Percentiles rank a stretch among this genome's conserved stretches.
phyloP scores from a whole-genome alignment of 2,888 invertebrate species.

The Plemyria rubiginata region DNA sequence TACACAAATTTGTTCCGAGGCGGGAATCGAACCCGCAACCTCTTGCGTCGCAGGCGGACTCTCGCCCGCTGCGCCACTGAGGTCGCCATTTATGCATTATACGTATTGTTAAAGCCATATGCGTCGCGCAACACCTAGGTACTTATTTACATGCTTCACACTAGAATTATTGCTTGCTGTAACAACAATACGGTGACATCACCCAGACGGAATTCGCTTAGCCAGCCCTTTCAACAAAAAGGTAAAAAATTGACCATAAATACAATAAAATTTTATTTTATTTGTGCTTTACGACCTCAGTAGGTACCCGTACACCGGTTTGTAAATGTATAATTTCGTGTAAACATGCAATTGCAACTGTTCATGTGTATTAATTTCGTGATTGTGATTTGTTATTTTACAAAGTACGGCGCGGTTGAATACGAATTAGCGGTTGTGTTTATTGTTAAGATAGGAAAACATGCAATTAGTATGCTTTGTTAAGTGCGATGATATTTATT shows the following conservation, averaged over 20 bases:
- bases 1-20: too few species aligned
- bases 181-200: slow-evolving; percentile 21
- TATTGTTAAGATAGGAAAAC: slow-evolving; percentile 59
- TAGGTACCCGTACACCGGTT: slow-evolving; percentile 52
- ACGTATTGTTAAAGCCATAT: too few species aligned
- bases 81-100: too few species aligned
- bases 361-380: slow-evolving; percentile 48
- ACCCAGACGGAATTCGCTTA: slow-evolving; percentile 35
- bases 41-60: too few species aligned
- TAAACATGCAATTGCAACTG: slow-evolving; percentile 62
- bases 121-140: too few species aligned
- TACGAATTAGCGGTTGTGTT: slow-evolving; percentile 52
- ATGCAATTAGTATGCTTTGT: slow-evolving; percentile 53
- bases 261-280: slow-evolving; percentile 30
- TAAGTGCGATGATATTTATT: slow-evolving; percentile 32
- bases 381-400: slow-evolving; percentile 63
- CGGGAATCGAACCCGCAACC: too few species aligned
- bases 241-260: slow-evolving; percentile 24
- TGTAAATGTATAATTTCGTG: slow-evolving; percentile 59
- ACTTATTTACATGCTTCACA: neutral
- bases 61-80: too few species aligned
- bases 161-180: slow-evolving; percentile 16
- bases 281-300: slow-evolving; percentile 39
- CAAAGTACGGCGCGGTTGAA: slow-evolving; percentile 48
- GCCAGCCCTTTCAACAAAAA: slow-evolving; percentile 36